Conservation (phyloP, 2,888 invertebrate species). For the Acrobasis suavella region DNA sequence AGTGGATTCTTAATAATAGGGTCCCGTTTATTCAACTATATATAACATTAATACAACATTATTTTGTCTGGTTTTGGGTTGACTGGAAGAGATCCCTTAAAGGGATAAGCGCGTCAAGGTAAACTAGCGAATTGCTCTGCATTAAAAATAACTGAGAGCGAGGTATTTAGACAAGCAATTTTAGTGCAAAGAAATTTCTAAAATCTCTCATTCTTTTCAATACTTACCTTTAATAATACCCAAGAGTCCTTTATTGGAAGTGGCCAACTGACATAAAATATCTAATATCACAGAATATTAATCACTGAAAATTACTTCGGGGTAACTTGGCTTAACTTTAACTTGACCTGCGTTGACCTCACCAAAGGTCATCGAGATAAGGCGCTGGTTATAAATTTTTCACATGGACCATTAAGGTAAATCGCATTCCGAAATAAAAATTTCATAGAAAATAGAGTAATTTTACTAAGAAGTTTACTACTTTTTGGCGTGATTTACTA, state of each 20-base stretch:
- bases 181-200: too few relatives aligned
- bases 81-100: too few relatives aligned
- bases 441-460: background rate
- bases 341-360: constrained; percentile 13
- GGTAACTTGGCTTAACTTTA: background rate
- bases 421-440: background rate
- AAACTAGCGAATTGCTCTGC: too few relatives aligned
- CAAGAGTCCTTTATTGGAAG: background rate
- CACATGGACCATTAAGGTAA: constrained; percentile 9
- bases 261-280: background rate
- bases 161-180: too few relatives aligned
- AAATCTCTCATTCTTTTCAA: background rate
- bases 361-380: constrained; percentile 26
- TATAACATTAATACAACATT: too few relatives aligned
- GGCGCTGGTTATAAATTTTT: constrained; percentile 21
- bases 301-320: background rate
- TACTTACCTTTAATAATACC: background rate
- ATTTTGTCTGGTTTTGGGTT: too few relatives aligned
- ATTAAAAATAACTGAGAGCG: too few relatives aligned
- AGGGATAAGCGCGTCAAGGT: too few relatives aligned
- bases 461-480: background rate
- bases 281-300: background rate
- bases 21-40: too few relatives aligned
- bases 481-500: background rate
- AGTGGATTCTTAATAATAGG: too few relatives aligned